phyloP scores from a whole-genome alignment of 2,113 vertebrate genomes.

The Hippolais icterina region DNA sequence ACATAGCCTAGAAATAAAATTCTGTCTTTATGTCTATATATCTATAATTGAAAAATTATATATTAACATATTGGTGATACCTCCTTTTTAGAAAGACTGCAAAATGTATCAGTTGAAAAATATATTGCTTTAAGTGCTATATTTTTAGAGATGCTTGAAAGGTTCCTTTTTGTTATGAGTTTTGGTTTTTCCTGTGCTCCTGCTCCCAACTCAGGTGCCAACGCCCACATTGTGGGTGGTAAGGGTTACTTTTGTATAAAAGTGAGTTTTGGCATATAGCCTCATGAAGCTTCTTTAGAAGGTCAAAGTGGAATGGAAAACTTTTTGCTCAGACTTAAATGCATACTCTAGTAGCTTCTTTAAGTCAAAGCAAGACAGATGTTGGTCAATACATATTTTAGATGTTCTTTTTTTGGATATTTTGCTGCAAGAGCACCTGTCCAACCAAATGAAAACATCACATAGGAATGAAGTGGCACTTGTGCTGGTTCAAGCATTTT shows the following conservation, averaged over 20 bases:
- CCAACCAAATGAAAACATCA: conserved; percentile 54
- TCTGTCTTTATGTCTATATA: background rate
- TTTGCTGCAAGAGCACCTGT: conserved; percentile 42
- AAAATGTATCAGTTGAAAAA: background rate
- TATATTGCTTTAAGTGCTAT: background rate
- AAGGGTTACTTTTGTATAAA: background rate
- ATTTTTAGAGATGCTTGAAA: background rate
- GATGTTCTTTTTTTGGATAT: conserved; percentile 40
- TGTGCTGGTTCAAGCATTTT: conserved; percentile 48
- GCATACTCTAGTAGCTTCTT: background rate
- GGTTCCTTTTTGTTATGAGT: background rate
- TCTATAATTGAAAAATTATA: background rate
- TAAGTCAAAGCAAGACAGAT: conserved; percentile 57
- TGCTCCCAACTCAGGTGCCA: background rate
- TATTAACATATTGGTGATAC: background rate
- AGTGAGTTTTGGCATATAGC: background rate
- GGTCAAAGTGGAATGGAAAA: conserved; percentile 28
- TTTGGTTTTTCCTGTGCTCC: accelerated
- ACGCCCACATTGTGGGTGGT: background rate
- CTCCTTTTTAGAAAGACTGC: background rate
- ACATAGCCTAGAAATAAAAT: background rate
- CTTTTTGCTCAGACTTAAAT: background rate
- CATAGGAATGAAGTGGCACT: conserved; percentile 31
- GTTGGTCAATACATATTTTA: conserved; percentile 70
- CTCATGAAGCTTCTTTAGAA: background rate